These are phyloP conservation scores for Noctua pronuba DNA, from an alignment of 2,888 invertebrate species.

Conservation along the genomic window DNA sequence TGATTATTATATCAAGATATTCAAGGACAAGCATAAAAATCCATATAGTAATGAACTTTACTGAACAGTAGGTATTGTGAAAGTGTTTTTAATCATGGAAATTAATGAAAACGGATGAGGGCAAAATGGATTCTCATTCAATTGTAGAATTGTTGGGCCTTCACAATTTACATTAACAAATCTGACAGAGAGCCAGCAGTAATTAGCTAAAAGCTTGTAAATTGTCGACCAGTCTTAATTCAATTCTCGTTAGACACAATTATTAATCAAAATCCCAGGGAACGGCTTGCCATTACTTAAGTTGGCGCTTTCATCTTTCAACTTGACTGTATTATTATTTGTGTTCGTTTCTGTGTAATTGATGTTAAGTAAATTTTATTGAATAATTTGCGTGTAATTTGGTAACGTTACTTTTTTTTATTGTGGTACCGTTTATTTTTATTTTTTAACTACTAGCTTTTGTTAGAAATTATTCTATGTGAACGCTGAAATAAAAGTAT, in stretches of 20 bases:
- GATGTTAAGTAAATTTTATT: background rate
- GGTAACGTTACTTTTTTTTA: background rate
- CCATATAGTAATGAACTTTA: background rate
- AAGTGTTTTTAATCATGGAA: background rate
- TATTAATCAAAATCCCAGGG: slow-evolving; percentile 35
- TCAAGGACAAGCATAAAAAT: background rate
- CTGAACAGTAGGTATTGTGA: background rate
- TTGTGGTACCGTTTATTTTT: background rate
- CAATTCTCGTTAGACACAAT: slow-evolving; percentile 37
- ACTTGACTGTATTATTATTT: slow-evolving; percentile 9
- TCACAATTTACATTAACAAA: slow-evolving; percentile 31
- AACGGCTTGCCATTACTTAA: slow-evolving; percentile 8
- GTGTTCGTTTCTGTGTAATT: slow-evolving; percentile 1
- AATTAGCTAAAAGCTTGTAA: slow-evolving; percentile 43
- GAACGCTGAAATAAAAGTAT: background rate
- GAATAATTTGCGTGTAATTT: slow-evolving; percentile 8
- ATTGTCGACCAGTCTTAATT: slow-evolving; percentile 26
- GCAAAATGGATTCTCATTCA: background rate
- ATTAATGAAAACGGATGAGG: slow-evolving; percentile 16
- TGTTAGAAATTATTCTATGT: background rate
- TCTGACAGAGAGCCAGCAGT: slow-evolving; percentile 16
- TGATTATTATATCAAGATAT: background rate
- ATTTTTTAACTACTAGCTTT: no score
- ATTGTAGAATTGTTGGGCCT: slow-evolving; percentile 13
- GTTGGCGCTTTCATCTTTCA: slow-evolving; percentile 20